Conservation (phyloP, 2,113 vertebrate species). For the Gopherus flavomarginatus region DNA sequence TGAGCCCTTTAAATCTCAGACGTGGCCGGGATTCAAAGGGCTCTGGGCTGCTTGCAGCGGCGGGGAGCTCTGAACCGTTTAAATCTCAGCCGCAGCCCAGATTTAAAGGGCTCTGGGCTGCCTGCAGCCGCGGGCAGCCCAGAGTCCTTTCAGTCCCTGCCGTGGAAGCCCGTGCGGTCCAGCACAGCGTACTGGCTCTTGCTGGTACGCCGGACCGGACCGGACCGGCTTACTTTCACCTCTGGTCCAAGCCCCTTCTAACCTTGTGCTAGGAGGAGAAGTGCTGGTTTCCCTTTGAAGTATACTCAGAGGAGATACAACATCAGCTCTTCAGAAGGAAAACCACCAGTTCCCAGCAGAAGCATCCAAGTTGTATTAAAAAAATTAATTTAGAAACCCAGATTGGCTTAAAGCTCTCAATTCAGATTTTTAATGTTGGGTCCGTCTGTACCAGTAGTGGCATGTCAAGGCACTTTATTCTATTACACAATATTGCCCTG, state of each 20-base stretch:
- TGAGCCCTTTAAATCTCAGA: no score
- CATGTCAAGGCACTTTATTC: fast-evolving
- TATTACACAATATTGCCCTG: background rate
- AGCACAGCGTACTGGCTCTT: no score
- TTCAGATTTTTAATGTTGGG: background rate
- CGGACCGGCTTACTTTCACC: no score
- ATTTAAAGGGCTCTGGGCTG: no score
- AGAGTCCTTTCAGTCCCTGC: no score
- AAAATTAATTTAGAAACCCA: constrained; percentile 25
- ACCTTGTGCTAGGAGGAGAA: constrained; percentile 23
- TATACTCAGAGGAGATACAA: constrained; percentile 35
- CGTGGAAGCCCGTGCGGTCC: no score
- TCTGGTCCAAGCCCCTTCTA: background rate
- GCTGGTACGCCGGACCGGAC: no score
- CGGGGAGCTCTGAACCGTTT: no score
- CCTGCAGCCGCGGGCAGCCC: no score
- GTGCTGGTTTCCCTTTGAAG: background rate
- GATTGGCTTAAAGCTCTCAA: background rate
- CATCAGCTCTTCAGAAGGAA: constrained; percentile 19
- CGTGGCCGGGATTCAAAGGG: no score
- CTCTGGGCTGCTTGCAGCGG: no score
- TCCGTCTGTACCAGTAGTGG: background rate
- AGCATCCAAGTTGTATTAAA: constrained; percentile 10
- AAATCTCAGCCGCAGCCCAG: no score
- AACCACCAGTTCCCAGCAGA: constrained; percentile 32